These are phyloP conservation scores for Sisyra terminalis DNA, from an alignment of 2,888 invertebrate species.

Conservation along the genomic window DNA sequence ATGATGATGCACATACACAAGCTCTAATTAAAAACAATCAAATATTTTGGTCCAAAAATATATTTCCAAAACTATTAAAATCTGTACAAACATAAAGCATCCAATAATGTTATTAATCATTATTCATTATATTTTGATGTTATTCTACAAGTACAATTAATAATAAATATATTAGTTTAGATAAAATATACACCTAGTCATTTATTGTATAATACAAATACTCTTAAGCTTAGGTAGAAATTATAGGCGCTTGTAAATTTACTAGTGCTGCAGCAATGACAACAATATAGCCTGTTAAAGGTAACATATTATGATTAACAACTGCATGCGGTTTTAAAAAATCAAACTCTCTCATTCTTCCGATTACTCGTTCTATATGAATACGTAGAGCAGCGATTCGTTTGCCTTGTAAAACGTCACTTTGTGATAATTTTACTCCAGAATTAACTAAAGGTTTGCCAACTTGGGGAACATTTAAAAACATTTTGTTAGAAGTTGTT, in stretches of 20 bases:
- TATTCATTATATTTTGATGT: constrained; percentile 1
- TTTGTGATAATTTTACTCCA: constrained; percentile 10
- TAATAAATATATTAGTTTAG: neutral
- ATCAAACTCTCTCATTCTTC: constrained; percentile 13
- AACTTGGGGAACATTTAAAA: too few relatives aligned
- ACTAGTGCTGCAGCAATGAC: constrained; percentile 11
- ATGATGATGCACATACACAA: neutral
- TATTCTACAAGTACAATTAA: neutral
- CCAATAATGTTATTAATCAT: neutral
- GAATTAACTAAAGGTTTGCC: constrained; percentile 12
- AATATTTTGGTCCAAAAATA: constrained; percentile 2
- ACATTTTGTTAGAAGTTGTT: too few relatives aligned
- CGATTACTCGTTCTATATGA: constrained; percentile 14
- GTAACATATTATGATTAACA: constrained; percentile 9
- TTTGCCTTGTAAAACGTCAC: constrained; percentile 12
- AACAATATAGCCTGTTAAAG: constrained; percentile 9
- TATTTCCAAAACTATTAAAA: constrained; percentile 3
- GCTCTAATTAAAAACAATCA: neutral
- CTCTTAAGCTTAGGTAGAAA: constrained; percentile 4
- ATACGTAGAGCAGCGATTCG: constrained; percentile 14
- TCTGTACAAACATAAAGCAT: constrained; percentile 2
- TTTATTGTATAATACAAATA: neutral
- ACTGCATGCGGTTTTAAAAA: constrained; percentile 12
- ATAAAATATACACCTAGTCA: neutral
- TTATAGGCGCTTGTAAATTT: constrained; percentile 12